phyloP scores from a whole-genome alignment of 2,113 vertebrate species.

The Chunga burmeisteri region DNA sequence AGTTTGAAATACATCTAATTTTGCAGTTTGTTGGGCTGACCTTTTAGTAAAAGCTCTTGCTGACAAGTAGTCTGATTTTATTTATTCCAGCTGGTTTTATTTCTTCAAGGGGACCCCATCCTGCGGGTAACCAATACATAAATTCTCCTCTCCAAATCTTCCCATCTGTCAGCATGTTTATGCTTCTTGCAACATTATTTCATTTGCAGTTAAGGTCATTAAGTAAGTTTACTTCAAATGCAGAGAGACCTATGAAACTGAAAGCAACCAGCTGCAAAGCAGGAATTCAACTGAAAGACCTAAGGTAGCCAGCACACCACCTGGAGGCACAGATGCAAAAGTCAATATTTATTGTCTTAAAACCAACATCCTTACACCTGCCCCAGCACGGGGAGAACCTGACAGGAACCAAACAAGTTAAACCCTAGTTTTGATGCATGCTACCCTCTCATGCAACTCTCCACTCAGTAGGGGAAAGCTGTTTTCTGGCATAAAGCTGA shows the following conservation, averaged over 20 bases:
- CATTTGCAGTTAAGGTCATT: background rate
- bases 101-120: background rate
- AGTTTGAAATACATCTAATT: background rate
- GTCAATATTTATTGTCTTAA: background rate
- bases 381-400: background rate
- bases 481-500: background rate
- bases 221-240: background rate
- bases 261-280: background rate
- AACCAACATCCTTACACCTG: background rate
- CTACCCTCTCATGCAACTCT: background rate
- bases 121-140: rapidly evolving
- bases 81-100: background rate
- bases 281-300: background rate
- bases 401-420: background rate
- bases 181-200: background rate
- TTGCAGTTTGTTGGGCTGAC: background rate
- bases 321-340: background rate
- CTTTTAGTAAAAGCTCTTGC: background rate
- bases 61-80: background rate
- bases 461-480: background rate
- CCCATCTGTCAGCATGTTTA: background rate
- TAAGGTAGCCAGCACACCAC: background rate
- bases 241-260: background rate
- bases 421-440: background rate
- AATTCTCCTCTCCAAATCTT: background rate